A percentile compares a stretch with the other conserved stretches of the same genome.
Conservation (phyloP, 2,797 vertebrate species). For the Cynopterus sphinx region DNA sequence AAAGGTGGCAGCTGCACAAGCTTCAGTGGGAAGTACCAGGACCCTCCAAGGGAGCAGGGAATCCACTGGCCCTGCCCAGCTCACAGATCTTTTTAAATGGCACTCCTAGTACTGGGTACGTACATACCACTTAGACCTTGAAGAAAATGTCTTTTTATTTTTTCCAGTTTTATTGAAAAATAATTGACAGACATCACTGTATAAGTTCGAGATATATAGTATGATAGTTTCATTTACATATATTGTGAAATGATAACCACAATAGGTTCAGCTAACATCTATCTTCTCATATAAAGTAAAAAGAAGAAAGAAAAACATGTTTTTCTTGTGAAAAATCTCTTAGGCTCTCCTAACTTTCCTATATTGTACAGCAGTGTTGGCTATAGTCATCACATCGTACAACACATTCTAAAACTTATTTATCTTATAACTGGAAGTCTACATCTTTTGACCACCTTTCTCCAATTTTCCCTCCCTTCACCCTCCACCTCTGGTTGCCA, state of each 20-base stretch:
- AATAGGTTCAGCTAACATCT: background rate
- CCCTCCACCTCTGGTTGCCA: background rate
- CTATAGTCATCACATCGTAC: too few relatives aligned
- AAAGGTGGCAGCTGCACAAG: background rate
- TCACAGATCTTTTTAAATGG: background rate
- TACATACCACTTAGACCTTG: background rate
- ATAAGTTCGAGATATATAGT: background rate
- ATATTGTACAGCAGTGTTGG: accelerated
- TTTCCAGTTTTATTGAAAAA: background rate
- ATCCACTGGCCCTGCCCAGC: background rate
- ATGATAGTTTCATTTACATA: background rate
- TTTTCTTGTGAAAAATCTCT: background rate
- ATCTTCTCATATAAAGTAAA: background rate
- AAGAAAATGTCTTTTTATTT: background rate
- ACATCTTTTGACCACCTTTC: background rate
- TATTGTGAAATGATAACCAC: background rate
- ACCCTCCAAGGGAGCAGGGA: background rate
- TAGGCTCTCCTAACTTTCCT: background rate
- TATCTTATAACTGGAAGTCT: background rate
- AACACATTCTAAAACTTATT: too few relatives aligned
- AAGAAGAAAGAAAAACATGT: background rate
- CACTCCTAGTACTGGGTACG: background rate
- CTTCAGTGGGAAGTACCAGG: background rate
- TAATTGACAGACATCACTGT: background rate
- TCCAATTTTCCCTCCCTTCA: background rate